These are phyloP conservation scores for Drosophila fulvimacula DNA, from an alignment of 2,888 invertebrate genomes.

Conservation along the genomic window DNA sequence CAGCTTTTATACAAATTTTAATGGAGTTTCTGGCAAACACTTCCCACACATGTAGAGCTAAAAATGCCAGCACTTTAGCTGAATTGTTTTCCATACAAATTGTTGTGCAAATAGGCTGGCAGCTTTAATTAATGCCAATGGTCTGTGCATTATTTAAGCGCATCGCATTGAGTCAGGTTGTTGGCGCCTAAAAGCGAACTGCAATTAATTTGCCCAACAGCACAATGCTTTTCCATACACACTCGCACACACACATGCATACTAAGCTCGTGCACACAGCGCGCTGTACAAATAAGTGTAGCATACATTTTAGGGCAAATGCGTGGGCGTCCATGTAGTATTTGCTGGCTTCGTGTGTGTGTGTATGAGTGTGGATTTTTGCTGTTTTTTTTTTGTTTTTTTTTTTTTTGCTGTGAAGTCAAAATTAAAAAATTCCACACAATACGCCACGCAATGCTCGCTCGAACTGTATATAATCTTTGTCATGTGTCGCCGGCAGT, in stretches of 20 bases:
- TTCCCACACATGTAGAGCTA: neutral
- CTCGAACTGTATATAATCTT: slow-evolving; percentile 49
- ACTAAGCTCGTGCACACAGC: neutral
- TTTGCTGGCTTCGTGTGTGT: neutral
- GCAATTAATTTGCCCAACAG: slow-evolving; percentile 68
- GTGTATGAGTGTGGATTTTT: neutral
- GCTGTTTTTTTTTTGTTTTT: slow-evolving; percentile 14
- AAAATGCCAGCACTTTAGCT: slow-evolving; percentile 7
- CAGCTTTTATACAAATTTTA: neutral
- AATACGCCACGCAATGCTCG: slow-evolving; percentile 45
- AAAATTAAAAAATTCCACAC: slow-evolving; percentile 78
- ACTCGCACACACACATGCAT: neutral
- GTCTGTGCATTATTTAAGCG: slow-evolving; percentile 59
- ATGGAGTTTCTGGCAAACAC: slow-evolving; percentile 17
- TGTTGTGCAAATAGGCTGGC: slow-evolving; percentile 33
- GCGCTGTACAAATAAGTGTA: slow-evolving; percentile 39
- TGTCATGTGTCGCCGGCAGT: slow-evolving; percentile 62
- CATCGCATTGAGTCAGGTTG: slow-evolving; percentile 32
- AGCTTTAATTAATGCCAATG: slow-evolving; percentile 58
- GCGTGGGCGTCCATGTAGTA: slow-evolving; percentile 9
- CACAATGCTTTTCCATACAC: slow-evolving; percentile 8
- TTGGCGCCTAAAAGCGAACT: slow-evolving; percentile 49
- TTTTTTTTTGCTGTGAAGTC: slow-evolving; percentile 31
- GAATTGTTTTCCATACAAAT: slow-evolving; percentile 24
- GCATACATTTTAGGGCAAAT: slow-evolving; percentile 37